Base-by-base conservation (phyloP, 2,797 vertebrate genomes). In the Scolopax bukidnonensis region DNA sequence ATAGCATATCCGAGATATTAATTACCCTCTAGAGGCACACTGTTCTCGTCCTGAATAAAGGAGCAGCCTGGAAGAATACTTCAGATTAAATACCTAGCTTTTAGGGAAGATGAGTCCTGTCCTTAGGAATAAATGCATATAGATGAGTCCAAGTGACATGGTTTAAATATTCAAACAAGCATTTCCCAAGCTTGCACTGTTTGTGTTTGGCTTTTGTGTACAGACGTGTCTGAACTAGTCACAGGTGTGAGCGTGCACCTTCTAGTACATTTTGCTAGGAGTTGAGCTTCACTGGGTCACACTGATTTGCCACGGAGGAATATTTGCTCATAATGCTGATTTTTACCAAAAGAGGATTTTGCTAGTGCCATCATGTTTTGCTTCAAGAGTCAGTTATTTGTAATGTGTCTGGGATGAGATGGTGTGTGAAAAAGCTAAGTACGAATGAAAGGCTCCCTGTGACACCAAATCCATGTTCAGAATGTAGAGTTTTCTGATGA, bases 221-320 rank as follows among this genome's bases (percentile, higher is more conserved):
- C 25, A 40, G 60, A 6, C 1, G 0, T 7, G 48, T 68, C 77
- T 53, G 53, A 84, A 43, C 32, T 36, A 50, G 63, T 69, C 85
- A 25, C 63, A 30, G 32, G 14, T 21, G 7, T n/a, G 47, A 78
- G 41, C 23, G 5, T 2, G 9, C 0, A 0, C 30, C 68, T 65
- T 70, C 59, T 27, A 63, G 4, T 13, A 1, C 5, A 0, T 36
- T 59, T 51, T 25, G 28, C 54, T 56, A 25, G 71, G 59, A 79
- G 19, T 6, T 50, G 59, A 50, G 63, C 33, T 65, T 10, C 33
- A 48, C 67, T 25, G 5, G 1, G 10, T 59, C 85, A 38, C 43
- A 2, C 33, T 27, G 40, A 59, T 67, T 65, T 51, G 11, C 85
- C 17, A 5, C 27, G 57, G 51, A 63, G 84, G 54, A 78, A 50